Evolutionary conservation across 2,888 invertebrate species (phyloP).

Genomic region (Mythimna ferrago): DNA sequence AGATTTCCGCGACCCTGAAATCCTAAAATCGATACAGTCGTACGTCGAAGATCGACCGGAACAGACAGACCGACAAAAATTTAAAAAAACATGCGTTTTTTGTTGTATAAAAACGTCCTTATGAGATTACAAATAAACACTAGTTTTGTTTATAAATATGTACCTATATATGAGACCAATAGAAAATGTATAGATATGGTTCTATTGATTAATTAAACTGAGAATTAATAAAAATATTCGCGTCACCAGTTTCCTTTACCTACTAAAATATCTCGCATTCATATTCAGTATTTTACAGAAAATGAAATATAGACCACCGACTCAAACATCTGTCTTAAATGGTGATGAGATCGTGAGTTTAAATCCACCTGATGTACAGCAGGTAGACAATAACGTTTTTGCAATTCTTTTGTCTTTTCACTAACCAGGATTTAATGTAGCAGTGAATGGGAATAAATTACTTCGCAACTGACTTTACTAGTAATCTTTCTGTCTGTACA

Average conservation of each 20-base stretch:
- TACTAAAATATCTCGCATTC: neutral
- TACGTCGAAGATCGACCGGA: too few species aligned
- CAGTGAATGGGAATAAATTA: neutral
- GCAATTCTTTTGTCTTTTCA: conserved; percentile 30
- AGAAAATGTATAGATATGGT: neutral
- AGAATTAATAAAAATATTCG: neutral
- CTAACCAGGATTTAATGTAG: conserved; percentile 7
- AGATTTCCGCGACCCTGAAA: too few species aligned
- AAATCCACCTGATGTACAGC: neutral
- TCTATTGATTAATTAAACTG: neutral
- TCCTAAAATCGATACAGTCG: too few species aligned
- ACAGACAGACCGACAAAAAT: too few species aligned
- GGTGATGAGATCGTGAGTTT: conserved; percentile 12
- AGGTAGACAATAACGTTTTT: conserved; percentile 2
- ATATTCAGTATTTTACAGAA: neutral
- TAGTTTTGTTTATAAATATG: too few species aligned
- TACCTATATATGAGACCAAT: too few species aligned
- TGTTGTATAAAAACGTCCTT: too few species aligned
- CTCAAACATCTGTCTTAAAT: neutral
- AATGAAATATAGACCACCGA: neutral
- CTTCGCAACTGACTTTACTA: conserved; percentile 22
- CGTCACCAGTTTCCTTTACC: neutral
- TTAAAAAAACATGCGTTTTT: too few species aligned
- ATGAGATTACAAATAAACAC: too few species aligned
- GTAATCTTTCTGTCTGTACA: conserved; percentile 18